Evolutionary conservation across 2,113 vertebrate species (phyloP).

Genomic region (Brachirus orientalis): DNA sequence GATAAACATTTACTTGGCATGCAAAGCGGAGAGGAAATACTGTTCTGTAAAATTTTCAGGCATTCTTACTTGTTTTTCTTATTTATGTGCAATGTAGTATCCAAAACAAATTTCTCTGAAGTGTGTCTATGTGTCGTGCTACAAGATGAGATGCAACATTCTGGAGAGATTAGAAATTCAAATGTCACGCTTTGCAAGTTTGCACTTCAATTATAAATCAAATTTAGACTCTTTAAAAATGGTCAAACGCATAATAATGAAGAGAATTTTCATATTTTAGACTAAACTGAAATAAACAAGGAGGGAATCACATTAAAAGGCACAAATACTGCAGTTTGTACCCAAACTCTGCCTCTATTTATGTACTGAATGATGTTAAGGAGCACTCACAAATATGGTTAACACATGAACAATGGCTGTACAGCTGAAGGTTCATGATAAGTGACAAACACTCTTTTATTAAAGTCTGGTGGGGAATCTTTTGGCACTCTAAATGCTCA

Average conservation of each 20-base stretch:
- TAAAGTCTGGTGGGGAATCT: conserved; percentile 21
- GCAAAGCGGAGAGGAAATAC: conserved; percentile 27
- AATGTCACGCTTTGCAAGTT: conserved; percentile 56
- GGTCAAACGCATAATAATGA: conserved; percentile 48
- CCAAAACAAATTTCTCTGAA: conserved; percentile 34
- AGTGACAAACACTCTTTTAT: conserved; percentile 10
- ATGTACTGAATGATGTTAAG: background rate
- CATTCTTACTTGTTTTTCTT: conserved; percentile 37
- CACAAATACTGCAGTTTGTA: conserved; percentile 1
- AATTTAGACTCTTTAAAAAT: conserved; percentile 50
- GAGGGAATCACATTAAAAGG: background rate
- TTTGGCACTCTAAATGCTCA: conserved; percentile 1
- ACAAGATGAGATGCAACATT: conserved; percentile 18
- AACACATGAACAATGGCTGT: background rate
- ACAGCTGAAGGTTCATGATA: conserved; percentile 23
- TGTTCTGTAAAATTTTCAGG: conserved; percentile 43
- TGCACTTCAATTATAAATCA: conserved; percentile 52
- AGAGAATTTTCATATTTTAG: conserved; percentile 42
- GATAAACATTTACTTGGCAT: conserved; percentile 56
- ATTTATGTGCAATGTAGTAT: conserved; percentile 27
- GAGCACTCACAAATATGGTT: background rate
- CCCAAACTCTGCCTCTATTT: background rate
- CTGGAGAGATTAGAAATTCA: conserved; percentile 46
- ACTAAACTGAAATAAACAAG: conserved; percentile 39
- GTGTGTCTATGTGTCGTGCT: conserved; percentile 32